These are phyloP conservation scores for Polydrusus tereticollis DNA, from an alignment of 2,888 invertebrate genomes.

Conservation along the genomic window DNA sequence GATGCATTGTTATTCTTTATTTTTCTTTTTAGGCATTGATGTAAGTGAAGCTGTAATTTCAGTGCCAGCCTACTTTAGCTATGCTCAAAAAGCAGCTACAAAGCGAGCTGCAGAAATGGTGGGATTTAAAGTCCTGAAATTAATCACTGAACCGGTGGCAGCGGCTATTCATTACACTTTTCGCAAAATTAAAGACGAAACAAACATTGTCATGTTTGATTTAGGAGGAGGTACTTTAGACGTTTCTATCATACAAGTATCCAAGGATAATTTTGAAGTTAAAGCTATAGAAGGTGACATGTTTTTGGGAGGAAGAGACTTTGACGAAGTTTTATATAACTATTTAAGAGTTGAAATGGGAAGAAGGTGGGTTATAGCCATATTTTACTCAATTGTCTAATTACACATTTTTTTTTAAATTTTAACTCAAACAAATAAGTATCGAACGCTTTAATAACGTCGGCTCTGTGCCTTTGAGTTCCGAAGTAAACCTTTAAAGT, in stretches of 20 bases:
- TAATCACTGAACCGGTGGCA: slow-evolving; percentile 54
- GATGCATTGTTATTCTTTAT: too few species aligned
- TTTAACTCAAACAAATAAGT: too few species aligned
- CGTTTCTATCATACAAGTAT: slow-evolving; percentile 52
- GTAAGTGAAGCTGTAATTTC: slow-evolving; percentile 49
- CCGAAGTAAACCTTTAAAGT: too few species aligned
- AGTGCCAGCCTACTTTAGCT: slow-evolving; percentile 50
- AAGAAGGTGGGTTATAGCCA: not conserved
- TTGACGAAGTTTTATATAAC: slow-evolving; percentile 43
- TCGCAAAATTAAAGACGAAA: slow-evolving; percentile 39
- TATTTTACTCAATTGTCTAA: too few species aligned
- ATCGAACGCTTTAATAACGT: too few species aligned
- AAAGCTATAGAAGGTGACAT: slow-evolving; percentile 48
- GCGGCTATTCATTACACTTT: slow-evolving; percentile 51
- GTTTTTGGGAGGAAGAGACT: slow-evolving; percentile 48
- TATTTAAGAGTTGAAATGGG: slow-evolving; percentile 33
- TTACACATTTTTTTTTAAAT: too few species aligned
- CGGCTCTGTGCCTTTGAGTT: too few species aligned
- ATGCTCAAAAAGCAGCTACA: slow-evolving; percentile 50
- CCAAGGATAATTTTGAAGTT: slow-evolving; percentile 42
- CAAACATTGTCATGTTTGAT: slow-evolving; percentile 52
- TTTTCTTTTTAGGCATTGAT: slow-evolving; percentile 13
- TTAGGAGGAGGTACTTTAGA: slow-evolving; percentile 56
- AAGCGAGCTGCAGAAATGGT: slow-evolving; percentile 46
- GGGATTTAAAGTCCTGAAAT: slow-evolving; percentile 46